Percentiles rank a stretch among this genome's conserved stretches.
phyloP scores from a whole-genome alignment of 2,888 invertebrate genomes.

The Napeogenes inachia region DNA sequence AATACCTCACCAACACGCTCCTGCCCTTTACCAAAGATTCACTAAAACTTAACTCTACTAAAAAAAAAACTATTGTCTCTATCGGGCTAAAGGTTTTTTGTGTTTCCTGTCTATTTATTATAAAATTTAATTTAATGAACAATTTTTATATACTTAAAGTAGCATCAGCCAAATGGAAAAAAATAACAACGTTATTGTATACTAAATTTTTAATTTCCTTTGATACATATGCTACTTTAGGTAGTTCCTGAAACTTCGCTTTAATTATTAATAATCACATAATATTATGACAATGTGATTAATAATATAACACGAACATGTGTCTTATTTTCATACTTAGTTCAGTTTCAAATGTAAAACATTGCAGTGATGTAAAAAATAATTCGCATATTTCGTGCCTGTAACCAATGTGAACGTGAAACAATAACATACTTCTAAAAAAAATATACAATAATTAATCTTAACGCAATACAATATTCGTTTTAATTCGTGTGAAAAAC shows the following conservation, averaged over 20 bases:
- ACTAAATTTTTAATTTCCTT: no score
- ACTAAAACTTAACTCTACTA: slow-evolving; percentile 56
- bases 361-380: slow-evolving; percentile 46
- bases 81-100: slow-evolving; percentile 19
- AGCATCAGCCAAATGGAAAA: background rate
- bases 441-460: slow-evolving; percentile 59
- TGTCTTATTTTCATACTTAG: background rate
- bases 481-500: slow-evolving; percentile 50
- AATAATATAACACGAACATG: background rate
- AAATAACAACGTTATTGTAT: background rate
- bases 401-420: slow-evolving; percentile 41
- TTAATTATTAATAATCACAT: slow-evolving; percentile 1
- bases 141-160: background rate
- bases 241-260: no score
- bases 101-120: slow-evolving; percentile 18
- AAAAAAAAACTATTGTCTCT: slow-evolving; percentile 48
- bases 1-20: slow-evolving; percentile 33
- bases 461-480: slow-evolving; percentile 38
- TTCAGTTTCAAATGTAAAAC: slow-evolving; percentile 21
- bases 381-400: slow-evolving; percentile 45
- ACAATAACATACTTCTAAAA: slow-evolving; percentile 45
- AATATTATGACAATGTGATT: background rate
- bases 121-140: background rate
- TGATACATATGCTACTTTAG: no score
- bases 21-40: slow-evolving; percentile 34